Percentiles rank a stretch among this genome's conserved stretches.
Conservation (phyloP, 2,113 vertebrate species). For the Electrona antarctica region DNA sequence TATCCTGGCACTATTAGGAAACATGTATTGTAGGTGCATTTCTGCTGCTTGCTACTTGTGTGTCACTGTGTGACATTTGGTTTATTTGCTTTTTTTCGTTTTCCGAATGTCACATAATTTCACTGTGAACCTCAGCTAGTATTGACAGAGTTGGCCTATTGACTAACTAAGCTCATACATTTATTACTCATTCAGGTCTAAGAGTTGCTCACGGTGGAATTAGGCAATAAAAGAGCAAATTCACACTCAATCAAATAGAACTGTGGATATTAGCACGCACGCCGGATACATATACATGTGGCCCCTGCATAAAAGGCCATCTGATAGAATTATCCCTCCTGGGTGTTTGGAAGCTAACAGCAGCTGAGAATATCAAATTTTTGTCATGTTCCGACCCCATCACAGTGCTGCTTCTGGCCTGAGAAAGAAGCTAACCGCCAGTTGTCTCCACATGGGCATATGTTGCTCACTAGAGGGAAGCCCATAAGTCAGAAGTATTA, state of each 20-base stretch:
- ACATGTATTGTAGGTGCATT: too few species aligned
- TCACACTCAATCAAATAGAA: conserved; percentile 23
- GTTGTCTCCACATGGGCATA: conserved; percentile 59
- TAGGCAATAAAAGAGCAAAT: conserved; percentile 25
- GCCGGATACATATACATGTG: not conserved
- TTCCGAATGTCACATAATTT: conserved; percentile 37
- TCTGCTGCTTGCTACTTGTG: too few species aligned
- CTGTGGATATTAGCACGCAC: conserved; percentile 7
- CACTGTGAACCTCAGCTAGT: conserved; percentile 29
- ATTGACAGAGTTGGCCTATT: conserved; percentile 28
- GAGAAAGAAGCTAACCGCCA: conserved; percentile 37
- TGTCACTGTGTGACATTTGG: too few species aligned
- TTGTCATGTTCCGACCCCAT: conserved; percentile 53
- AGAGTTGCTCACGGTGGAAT: conserved; percentile 19
- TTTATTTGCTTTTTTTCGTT: conserved; percentile 8
- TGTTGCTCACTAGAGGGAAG: conserved; percentile 46
- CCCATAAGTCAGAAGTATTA: conserved; percentile 57
- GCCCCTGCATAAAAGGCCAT: not conserved
- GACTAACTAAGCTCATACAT: conserved; percentile 32
- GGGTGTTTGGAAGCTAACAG: conserved; percentile 36
- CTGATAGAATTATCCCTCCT: conserved; percentile 29
- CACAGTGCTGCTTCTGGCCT: conserved; percentile 48
- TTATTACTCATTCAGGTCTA: conserved; percentile 4
- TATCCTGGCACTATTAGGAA: too few species aligned
- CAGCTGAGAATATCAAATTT: conserved; percentile 31